phyloP scores from a whole-genome alignment of 2,797 vertebrate species.

The Pantherophis alleghaniensis region DNA sequence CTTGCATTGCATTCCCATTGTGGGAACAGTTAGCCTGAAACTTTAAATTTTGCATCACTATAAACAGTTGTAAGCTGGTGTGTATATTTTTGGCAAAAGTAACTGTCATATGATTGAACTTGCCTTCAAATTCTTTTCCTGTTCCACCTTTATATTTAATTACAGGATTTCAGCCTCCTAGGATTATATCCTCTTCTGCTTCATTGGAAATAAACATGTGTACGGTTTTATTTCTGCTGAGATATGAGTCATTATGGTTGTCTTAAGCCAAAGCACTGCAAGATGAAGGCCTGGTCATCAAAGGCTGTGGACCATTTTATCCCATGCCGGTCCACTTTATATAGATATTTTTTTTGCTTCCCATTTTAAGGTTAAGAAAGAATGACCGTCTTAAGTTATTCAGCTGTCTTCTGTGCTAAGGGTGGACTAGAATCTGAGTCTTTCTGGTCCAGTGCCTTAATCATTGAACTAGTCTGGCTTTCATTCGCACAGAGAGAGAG shows the following conservation, averaged over 20 bases:
- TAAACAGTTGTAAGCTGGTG: slow-evolving; percentile 15
- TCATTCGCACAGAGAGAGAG: neutral
- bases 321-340: neutral
- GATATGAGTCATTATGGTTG: slow-evolving; percentile 13
- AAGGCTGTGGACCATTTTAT: neutral
- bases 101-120: slow-evolving; percentile 3
- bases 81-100: slow-evolving; percentile 33
- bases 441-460: neutral
- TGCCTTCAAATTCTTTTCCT: slow-evolving; percentile 40
- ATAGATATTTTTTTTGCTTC: neutral
- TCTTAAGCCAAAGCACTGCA: slow-evolving; percentile 17
- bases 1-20: neutral
- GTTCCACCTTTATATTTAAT: slow-evolving; percentile 37
- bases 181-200: slow-evolving; percentile 40
- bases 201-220: slow-evolving; percentile 29
- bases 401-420: neutral
- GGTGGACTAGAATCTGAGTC: neutral
- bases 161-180: slow-evolving; percentile 31
- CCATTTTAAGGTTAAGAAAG: neutral
- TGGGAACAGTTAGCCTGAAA: neutral
- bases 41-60: slow-evolving; percentile 3
- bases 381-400: neutral
- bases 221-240: slow-evolving; percentile 8
- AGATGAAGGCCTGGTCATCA: neutral
- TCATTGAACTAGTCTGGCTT: neutral